phyloP scores from a whole-genome alignment of 1,140 invertebrate genomes.

The Acromyrmex heyeri region DNA sequence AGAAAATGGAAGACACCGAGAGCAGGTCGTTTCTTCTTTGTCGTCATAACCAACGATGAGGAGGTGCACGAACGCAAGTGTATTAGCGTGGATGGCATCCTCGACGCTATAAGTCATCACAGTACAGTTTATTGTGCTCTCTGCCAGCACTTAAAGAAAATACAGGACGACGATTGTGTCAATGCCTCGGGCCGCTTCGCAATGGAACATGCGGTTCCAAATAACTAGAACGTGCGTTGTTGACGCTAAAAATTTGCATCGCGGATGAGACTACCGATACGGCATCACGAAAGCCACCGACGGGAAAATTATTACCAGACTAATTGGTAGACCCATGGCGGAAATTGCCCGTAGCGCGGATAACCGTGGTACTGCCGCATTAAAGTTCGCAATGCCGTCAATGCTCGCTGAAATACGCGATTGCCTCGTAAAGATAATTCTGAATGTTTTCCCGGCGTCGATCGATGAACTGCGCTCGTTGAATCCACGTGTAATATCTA shows the following conservation, averaged over 20 bases:
- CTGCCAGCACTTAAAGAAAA: slow-evolving; percentile 35
- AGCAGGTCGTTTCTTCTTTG: slow-evolving; percentile 53
- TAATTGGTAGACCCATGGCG: slow-evolving; percentile 46
- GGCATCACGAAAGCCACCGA: background rate
- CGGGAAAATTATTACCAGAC: slow-evolving; percentile 49
- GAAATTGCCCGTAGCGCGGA: slow-evolving; percentile 43
- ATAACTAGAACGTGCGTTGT: slow-evolving; percentile 21
- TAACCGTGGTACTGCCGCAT: slow-evolving; percentile 10
- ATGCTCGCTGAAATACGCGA: slow-evolving; percentile 4
- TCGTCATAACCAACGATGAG: slow-evolving; percentile 23
- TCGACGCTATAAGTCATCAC: slow-evolving; percentile 24
- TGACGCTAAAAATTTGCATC: slow-evolving; percentile 46
- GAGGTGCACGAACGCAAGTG: slow-evolving; percentile 46
- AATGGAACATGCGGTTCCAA: slow-evolving; percentile 35
- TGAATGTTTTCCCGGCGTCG: slow-evolving; percentile 6
- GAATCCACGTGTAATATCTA: slow-evolving; percentile 9
- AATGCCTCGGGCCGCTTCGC: background rate
- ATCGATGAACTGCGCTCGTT: slow-evolving; percentile 28
- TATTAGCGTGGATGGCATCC: slow-evolving; percentile 63
- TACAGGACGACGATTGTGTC: background rate
- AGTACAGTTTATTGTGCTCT: slow-evolving; percentile 42
- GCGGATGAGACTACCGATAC: background rate
- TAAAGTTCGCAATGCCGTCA: slow-evolving; percentile 39
- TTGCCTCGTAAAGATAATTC: slow-evolving; percentile 52
- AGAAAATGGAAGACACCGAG: slow-evolving; percentile 55